phyloP scores from a whole-genome alignment of 2,888 invertebrate species.

The Drosophila prolongata region DNA sequence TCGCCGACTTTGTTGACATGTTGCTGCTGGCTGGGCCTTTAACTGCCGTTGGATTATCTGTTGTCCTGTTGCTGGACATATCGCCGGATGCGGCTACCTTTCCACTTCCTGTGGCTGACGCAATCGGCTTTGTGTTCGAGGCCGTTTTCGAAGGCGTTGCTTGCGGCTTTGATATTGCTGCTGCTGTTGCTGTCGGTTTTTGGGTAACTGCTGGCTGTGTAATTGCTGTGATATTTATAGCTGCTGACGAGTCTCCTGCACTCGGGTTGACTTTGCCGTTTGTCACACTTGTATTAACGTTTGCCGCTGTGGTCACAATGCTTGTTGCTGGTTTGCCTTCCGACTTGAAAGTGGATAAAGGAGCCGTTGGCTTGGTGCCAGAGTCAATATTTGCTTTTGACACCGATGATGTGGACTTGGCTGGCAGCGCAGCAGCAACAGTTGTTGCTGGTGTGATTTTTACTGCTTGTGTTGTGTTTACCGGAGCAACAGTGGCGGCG shows the following conservation, averaged over 20 bases:
- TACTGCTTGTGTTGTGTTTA: conserved; percentile 5
- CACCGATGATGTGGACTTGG: conserved; percentile 6
- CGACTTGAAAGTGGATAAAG: conserved; percentile 22
- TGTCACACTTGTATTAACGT: conserved; percentile 7
- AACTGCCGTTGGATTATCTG: conserved; percentile 3
- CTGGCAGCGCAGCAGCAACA: conserved; percentile 6
- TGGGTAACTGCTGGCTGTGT: conserved; percentile 4
- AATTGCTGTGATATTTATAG: neutral
- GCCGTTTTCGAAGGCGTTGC: conserved; percentile 28
- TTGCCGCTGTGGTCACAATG: conserved; percentile 13
- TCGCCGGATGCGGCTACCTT: conserved; percentile 5
- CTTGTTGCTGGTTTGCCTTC: conserved; percentile 21
- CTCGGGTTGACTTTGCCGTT: conserved; percentile 15
- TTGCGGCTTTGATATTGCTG: conserved; percentile 21
- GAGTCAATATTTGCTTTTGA: conserved; percentile 27
- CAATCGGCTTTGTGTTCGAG: conserved; percentile 19
- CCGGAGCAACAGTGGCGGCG: conserved; percentile 3
- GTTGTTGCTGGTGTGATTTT: conserved; percentile 21
- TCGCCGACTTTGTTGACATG: conserved; percentile 30
- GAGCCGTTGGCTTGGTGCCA: conserved; percentile 26
- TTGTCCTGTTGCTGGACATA: conserved; percentile 3
- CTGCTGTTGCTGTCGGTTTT: conserved; percentile 4
- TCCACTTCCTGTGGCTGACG: conserved; percentile 10
- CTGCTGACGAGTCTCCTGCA: neutral
- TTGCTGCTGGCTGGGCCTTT: conserved; percentile 23